Conservation (phyloP, 2,888 invertebrate genomes). For the Allolobophora icterica region DNA sequence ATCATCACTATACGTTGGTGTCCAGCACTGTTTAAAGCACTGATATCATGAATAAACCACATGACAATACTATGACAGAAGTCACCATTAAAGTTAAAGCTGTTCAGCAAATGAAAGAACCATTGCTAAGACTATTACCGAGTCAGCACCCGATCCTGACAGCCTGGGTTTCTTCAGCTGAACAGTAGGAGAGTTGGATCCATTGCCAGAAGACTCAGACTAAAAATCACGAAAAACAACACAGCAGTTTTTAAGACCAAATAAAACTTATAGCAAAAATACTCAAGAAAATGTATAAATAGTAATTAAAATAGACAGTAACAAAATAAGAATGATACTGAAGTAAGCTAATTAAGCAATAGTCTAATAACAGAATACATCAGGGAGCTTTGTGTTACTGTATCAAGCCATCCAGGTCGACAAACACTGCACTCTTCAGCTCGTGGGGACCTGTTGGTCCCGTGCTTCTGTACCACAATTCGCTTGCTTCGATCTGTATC, state of each 20-base stretch:
- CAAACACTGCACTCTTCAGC: too few relatives aligned
- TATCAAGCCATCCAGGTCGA: too few relatives aligned
- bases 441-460: too few relatives aligned
- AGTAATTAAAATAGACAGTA: not conserved
- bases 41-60: not conserved
- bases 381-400: too few relatives aligned
- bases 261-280: not conserved
- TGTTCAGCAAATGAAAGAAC: too few relatives aligned
- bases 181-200: not conserved
- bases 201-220: not conserved
- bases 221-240: not conserved
- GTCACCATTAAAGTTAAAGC: too few relatives aligned
- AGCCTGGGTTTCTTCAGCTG: slow-evolving; percentile 76
- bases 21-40: not conserved
- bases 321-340: not conserved
- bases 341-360: too few relatives aligned
- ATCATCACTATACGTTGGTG: not conserved
- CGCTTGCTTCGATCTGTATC: too few relatives aligned
- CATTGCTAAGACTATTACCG: not conserved
- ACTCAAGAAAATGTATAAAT: not conserved
- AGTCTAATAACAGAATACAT: too few relatives aligned
- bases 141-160: slow-evolving; percentile 75
- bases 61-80: not conserved
- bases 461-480: too few relatives aligned
- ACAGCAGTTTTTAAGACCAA: not conserved